Evolutionary conservation across 2,797 vertebrate genomes (phyloP), one percentile per base, ranked within the genome.

Genomic region (Poecilia velifera): DNA sequence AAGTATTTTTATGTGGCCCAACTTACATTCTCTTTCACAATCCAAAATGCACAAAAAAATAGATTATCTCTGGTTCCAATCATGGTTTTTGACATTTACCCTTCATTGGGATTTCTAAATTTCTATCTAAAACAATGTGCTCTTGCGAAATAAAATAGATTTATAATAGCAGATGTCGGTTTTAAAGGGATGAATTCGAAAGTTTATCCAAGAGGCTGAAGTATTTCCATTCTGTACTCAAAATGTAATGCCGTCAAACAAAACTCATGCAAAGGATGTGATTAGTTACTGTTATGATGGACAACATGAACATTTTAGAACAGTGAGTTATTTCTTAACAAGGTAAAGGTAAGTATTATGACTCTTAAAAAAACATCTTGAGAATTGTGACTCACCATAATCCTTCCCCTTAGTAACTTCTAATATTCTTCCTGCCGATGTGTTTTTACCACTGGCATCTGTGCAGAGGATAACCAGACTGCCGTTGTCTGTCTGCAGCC

Each of bases 381-480:
- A 80, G 87, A 86, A 80, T 43, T 74, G 1, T 72, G 84, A 96
- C 97, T 96, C 95, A 99, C 98, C 98, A 86, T 99, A 99, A 92
- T 99, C 98, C 93, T 97, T 98, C 43, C 98, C 98, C 87, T 98
- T 98, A 77, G 96, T 94, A 82, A 99, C 97, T 94, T 98, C 97
- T 92, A 99, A 90, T 87, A 99, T 98, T 94, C 98, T 97, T 88
- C 97, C 96, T 45, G 96, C 96, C 77, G 98, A 97, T 87, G 97
- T 94, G 91, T 99, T 99, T 93, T 96, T 98, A 84, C 96, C 97
- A 83, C 96, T 97, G 82, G 97, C 96, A 83, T 99, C 98, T 76
- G 98, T 98, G 90, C 98, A 99, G 80, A 99, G 94, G 89, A 99
- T 97, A 72, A 97, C 95, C 87, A 99, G 96, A 88, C 97, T 99